phyloP scores from a whole-genome alignment of 2,797 vertebrate species.

The Poecile montanus region DNA sequence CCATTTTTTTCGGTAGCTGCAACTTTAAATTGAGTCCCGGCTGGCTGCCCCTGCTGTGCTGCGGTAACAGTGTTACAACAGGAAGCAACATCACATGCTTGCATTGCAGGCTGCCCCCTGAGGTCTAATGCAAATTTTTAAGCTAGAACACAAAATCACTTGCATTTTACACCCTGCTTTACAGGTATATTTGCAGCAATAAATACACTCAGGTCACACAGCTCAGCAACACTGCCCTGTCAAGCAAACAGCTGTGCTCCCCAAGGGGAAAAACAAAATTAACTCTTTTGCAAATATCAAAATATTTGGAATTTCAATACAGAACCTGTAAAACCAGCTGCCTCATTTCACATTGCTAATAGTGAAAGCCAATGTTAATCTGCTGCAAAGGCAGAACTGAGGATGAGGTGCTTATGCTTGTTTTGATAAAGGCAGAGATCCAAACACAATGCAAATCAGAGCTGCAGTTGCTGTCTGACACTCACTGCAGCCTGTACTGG shows the following conservation, averaged over 20 bases:
- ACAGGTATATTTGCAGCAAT: background rate
- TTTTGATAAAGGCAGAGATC: background rate
- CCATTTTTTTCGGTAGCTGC: background rate
- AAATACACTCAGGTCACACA: background rate
- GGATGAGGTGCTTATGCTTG: background rate
- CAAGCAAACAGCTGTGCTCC: background rate
- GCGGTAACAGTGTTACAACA: background rate
- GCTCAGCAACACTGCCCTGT: background rate
- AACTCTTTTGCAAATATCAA: background rate
- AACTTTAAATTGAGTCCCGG: background rate
- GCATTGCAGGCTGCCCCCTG: accelerated
- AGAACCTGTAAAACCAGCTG: background rate
- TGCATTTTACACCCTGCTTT: background rate
- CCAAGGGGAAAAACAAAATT: background rate
- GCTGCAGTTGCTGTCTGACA: background rate
- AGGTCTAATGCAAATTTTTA: background rate
- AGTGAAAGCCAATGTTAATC: background rate
- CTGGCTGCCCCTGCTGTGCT: background rate
- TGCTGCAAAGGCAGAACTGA: background rate
- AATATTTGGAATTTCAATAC: background rate
- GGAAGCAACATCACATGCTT: background rate
- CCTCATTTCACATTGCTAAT: background rate
- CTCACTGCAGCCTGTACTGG: background rate
- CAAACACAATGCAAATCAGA: background rate
- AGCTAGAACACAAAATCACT: background rate